Percentiles rank a stretch among this genome's conserved stretches.
These are phyloP conservation scores for Xerus inauris DNA, from an alignment of 2,113 vertebrate genomes.

Conservation along the genomic window DNA sequence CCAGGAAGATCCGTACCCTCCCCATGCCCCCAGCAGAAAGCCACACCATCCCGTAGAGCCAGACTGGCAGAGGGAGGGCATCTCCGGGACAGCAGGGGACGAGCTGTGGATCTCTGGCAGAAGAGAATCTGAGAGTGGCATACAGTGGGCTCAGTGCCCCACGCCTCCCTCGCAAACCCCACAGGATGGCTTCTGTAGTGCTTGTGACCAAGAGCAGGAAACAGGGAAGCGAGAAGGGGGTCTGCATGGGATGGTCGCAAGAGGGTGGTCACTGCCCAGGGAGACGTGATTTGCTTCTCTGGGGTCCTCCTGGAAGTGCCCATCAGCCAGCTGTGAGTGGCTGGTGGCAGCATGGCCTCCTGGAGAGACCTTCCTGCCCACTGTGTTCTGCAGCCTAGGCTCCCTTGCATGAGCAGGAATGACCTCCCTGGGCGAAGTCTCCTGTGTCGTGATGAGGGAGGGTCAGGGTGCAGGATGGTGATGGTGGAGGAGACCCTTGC, in stretches of 20 bases:
- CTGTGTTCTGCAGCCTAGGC: background rate
- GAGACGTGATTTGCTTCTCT: background rate
- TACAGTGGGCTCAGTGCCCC: background rate
- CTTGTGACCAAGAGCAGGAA: background rate
- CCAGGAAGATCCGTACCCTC: background rate
- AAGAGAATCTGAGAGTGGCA: background rate
- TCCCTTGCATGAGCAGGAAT: background rate
- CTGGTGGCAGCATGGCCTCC: background rate
- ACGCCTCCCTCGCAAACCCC: background rate
- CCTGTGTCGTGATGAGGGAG: background rate
- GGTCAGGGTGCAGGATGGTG: accelerated
- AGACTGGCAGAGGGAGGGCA: background rate
- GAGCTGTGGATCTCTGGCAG: background rate
- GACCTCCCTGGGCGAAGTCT: background rate
- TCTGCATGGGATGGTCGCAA: background rate
- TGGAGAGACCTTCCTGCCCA: background rate
- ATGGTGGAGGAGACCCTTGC: background rate
- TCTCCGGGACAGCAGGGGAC: too few species aligned
- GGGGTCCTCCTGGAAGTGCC: background rate
- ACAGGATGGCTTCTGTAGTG: background rate
- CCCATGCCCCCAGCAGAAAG: background rate
- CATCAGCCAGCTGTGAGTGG: background rate
- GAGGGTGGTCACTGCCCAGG: too few species aligned
- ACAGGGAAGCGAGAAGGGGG: background rate
- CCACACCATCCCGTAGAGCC: background rate